Evolutionary conservation across 2,888 invertebrate species (phyloP), one percentile per base, ranked within the genome.

Genomic region (Drosophila borealis): DNA sequence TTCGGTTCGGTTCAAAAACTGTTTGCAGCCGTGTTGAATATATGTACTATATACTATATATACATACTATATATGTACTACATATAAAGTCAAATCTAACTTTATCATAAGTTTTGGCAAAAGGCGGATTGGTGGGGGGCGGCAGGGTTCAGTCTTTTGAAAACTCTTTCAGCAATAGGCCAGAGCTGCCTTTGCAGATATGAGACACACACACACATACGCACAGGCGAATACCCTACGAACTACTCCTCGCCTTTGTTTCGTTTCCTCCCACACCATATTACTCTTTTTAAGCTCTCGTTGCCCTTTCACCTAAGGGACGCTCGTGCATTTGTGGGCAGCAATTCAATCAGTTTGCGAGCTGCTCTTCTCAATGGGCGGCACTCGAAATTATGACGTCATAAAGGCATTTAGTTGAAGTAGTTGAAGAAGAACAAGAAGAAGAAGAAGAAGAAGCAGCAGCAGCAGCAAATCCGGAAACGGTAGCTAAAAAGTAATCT

Each of bases 321-420:
- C 14, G 46, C 49, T 2, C 21, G 29, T 0, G 41, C 50, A 49
- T 19, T 46, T 37, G 19, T 34, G 34, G 41, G 39, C 19, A 50
- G 49, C 57, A 56, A 67, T 74, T 80, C 68, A 80, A 70, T 79
- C 69, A 59, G 65, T 61, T 51, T n/a, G 48, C 56, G 39, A 41
- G 29, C 39, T 55, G 14, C 51, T 60, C 29, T 55, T 14, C 51
- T 60, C 33, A 53, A 45, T 39, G 37, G 25, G 25, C 39, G 41
- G 13, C 81, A 76, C 77, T 77, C 56, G 45, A 67, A 69, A 68
- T 81, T 68, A 76, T 85, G 82, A 70, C 67, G 77, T 79, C 70
- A 81, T 79, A 79, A 81, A 66, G 62, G 72, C 78, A 80, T 76
- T 78, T 71, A 61, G 54, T 50, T 49, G 44, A 37, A 45, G 63